Conservation (phyloP, 2,888 invertebrate genomes). For the Hoplodrina ambigua region DNA sequence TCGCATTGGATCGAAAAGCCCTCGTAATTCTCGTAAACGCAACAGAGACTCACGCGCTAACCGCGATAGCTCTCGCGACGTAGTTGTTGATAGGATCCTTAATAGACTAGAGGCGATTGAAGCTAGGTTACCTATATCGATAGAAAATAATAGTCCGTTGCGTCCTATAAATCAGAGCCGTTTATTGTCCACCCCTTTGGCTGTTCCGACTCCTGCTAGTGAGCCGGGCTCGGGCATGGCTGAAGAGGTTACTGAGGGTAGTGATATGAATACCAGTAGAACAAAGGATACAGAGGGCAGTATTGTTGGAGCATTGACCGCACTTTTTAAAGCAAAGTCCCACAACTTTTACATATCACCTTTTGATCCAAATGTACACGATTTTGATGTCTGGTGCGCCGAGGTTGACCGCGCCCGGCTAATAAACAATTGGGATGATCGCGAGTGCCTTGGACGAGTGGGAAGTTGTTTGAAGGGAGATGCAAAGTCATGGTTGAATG, state of each 20-base stretch:
- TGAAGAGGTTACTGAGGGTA: not conserved
- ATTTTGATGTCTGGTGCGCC: slow-evolving; percentile 13
- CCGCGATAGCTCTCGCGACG: too few relatives aligned
- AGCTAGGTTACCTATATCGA: too few relatives aligned
- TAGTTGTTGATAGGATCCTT: too few relatives aligned
- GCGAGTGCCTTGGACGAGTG: slow-evolving; percentile 9
- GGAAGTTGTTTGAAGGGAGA: slow-evolving; percentile 7
- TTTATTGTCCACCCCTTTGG: not conserved
- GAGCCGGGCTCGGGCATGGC: not conserved
- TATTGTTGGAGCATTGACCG: not conserved
- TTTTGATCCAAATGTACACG: not conserved
- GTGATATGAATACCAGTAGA: too few relatives aligned
- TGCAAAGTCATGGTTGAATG: slow-evolving; percentile 7
- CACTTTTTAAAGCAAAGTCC: not conserved
- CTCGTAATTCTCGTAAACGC: too few relatives aligned
- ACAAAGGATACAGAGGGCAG: not conserved
- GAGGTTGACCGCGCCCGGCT: slow-evolving; percentile 1
- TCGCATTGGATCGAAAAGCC: too few relatives aligned
- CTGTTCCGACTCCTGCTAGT: not conserved
- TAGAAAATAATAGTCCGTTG: slow-evolving; percentile 7
- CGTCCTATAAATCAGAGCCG: not conserved
- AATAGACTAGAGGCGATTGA: too few relatives aligned
- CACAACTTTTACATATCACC: not conserved
- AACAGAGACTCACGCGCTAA: too few relatives aligned
- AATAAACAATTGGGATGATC: slow-evolving; percentile 8